phyloP scores from a whole-genome alignment of 2,888 invertebrate species.

The Cantharis lateralis region DNA sequence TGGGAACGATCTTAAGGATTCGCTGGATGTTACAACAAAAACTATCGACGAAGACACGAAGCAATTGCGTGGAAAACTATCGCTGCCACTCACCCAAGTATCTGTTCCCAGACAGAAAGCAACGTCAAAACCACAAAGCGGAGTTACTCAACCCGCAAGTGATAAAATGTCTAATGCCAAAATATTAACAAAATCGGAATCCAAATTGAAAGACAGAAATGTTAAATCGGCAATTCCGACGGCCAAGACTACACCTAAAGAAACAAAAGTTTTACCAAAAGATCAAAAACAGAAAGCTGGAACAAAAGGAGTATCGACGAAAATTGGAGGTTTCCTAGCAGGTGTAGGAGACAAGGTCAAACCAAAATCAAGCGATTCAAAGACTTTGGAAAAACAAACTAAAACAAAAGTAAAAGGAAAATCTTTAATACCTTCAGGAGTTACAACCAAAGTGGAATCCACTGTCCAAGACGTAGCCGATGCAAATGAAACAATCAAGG shows the following conservation, averaged over 20 bases:
- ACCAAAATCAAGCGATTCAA: conserved; percentile 2
- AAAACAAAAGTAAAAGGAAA: not conserved
- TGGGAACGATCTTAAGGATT: not conserved
- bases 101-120: not conserved
- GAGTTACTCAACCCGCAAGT: not conserved
- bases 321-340: conserved; percentile 32
- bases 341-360: conserved; percentile 25
- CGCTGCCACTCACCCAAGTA: not conserved
- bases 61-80: not conserved
- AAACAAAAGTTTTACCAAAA: conserved; percentile 30
- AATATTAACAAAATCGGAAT: not conserved
- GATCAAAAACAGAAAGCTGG: not conserved
- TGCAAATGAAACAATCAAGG: not conserved
- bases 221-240: not conserved
- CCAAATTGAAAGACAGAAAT: not conserved
- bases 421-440: conserved; percentile 9
- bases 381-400: not conserved
- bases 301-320: conserved; percentile 15
- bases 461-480: conserved; percentile 40
- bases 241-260: conserved; percentile 25
- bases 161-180: not conserved
- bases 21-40: not conserved
- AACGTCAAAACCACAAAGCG: not conserved
- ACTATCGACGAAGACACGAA: not conserved
- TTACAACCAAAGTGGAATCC: conserved; percentile 36